Conservation (phyloP, 2,113 vertebrate species). For the Condylura cristata region DNA sequence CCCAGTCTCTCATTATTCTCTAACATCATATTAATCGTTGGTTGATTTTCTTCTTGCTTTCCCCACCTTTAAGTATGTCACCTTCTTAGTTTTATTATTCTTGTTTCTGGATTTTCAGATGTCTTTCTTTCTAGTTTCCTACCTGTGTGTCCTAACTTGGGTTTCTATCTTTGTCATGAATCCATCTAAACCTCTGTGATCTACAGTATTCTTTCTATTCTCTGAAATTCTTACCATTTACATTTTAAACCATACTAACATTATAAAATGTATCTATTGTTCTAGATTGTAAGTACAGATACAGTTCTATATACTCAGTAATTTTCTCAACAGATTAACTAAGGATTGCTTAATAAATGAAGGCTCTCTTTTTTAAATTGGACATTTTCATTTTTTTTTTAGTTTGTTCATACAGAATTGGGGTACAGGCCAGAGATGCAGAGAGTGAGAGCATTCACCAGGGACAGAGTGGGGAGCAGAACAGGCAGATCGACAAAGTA, state of each 20-base stretch:
- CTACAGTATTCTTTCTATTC: neutral
- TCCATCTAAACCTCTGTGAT: neutral
- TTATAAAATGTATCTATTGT: neutral
- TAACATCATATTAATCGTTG: neutral
- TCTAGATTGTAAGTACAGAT: neutral
- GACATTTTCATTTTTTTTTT: neutral
- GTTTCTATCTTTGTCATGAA: neutral
- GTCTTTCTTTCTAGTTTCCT: slow-evolving; percentile 4
- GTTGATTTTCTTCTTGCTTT: neutral
- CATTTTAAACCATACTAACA: neutral
- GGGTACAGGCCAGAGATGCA: no score
- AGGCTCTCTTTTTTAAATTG: neutral
- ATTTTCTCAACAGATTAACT: neutral
- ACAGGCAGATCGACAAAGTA: no score
- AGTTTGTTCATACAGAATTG: no score
- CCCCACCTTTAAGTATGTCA: neutral
- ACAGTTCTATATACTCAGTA: neutral
- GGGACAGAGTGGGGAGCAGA: no score
- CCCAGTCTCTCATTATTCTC: neutral
- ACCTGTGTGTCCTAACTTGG: neutral
- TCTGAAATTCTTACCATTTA: neutral
- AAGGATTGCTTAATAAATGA: neutral
- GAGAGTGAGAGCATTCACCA: no score
- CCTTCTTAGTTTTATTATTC: neutral
- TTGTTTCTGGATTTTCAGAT: neutral